Conservation (phyloP, 2,113 vertebrate genomes). For the Caracal caracal region DNA sequence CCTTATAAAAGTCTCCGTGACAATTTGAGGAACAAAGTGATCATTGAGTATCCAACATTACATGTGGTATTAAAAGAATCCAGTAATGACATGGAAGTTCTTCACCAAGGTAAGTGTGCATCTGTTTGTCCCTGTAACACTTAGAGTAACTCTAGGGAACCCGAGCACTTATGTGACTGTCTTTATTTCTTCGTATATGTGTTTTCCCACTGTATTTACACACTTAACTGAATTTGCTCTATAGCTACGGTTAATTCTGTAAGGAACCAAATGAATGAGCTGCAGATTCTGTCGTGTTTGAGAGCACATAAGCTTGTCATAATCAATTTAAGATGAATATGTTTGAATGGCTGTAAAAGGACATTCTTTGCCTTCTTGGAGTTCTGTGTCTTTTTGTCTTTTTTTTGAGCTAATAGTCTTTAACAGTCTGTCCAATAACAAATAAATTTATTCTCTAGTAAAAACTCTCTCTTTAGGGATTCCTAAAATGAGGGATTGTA, state of each 20-base stretch:
- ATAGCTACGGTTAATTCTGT: not conserved
- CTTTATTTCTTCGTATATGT: not conserved
- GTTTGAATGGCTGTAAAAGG: not conserved
- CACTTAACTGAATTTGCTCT: not conserved
- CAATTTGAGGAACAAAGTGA: slow-evolving; percentile 92
- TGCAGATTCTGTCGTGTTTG: not conserved
- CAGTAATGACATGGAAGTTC: slow-evolving; percentile 86
- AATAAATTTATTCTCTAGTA: slow-evolving; percentile 27
- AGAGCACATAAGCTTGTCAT: not conserved
- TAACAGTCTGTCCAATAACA: not conserved
- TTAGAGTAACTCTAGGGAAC: slow-evolving; percentile 54
- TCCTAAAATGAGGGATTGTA: slow-evolving; percentile 22
- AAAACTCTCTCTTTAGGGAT: not conserved
- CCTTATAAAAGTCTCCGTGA: slow-evolving; percentile 89
- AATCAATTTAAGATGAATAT: not conserved
- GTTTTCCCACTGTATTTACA: slow-evolving; percentile 34
- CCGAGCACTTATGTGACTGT: not conserved
- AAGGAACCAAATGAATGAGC: not conserved
- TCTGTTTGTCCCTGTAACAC: slow-evolving; percentile 67
- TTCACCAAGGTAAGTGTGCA: slow-evolving; percentile 87
- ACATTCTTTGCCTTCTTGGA: not conserved
- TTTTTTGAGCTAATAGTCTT: not conserved
- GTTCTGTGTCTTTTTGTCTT: not conserved
- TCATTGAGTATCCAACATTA: slow-evolving; percentile 95
- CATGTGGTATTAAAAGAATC: slow-evolving; percentile 89